A percentile compares a stretch with the other conserved stretches of the same genome.
Conservation (phyloP, 2,113 vertebrate species). For the Cryptomyrus ogoouensis region DNA sequence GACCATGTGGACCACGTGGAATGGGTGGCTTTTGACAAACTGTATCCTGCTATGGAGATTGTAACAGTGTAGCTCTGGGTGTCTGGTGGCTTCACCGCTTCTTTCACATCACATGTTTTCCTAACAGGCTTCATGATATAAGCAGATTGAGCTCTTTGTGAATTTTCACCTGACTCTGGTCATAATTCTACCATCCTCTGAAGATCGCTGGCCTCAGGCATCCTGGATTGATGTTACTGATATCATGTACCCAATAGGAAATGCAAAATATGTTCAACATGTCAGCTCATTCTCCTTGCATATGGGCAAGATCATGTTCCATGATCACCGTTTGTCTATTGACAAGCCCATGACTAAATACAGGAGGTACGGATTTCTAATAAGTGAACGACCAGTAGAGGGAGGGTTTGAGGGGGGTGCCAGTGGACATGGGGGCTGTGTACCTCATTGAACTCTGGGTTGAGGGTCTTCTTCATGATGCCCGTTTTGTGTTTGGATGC, state of each 20-base stretch:
- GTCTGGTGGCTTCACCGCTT: not conserved
- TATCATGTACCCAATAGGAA: not conserved
- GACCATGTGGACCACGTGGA: not conserved
- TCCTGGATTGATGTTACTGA: not conserved
- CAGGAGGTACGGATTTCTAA: not conserved
- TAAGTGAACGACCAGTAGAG: not conserved
- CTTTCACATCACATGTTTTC: not conserved
- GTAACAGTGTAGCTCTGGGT: not conserved
- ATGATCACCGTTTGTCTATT: not conserved
- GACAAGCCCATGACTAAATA: not conserved
- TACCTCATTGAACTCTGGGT: constrained; percentile 83
- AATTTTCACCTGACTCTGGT: not conserved
- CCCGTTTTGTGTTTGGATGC: constrained; percentile 82
- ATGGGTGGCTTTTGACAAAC: not conserved
- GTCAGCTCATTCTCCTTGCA: not conserved
- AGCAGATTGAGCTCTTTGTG: not conserved
- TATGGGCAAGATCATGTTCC: not conserved
- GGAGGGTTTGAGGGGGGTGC: not conserved
- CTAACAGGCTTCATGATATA: not conserved
- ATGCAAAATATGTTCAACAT: not conserved
- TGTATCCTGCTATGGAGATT: not conserved
- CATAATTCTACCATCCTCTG: not conserved
- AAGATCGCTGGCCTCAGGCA: not conserved
- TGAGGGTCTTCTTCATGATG: constrained; percentile 81
- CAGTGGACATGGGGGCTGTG: not conserved